Evolutionary conservation across 92 coral and sea anemone genomes (phyloP).

Genomic region (Isaurus tuberculatus): DNA sequence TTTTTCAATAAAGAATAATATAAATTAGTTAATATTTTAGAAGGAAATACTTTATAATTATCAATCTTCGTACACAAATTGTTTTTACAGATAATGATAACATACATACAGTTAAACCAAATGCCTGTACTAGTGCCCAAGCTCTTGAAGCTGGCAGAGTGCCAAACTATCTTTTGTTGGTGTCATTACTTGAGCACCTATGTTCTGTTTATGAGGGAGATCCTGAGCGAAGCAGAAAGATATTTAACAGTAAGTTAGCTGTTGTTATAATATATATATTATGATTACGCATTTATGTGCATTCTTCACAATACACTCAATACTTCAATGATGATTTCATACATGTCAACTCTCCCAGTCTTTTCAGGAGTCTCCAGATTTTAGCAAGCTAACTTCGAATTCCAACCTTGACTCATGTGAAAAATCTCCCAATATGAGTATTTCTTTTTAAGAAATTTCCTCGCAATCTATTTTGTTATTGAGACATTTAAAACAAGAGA

Average conservation of each 20-base stretch:
- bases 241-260: conserved; percentile 81
- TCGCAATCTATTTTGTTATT: no score
- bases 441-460: no score
- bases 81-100: conserved; percentile 65
- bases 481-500: no score
- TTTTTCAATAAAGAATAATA: not conserved
- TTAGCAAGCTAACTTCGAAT: no score
- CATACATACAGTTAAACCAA: conserved; percentile 64
- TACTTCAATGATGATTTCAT: no score
- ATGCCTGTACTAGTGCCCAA: conserved; percentile 71
- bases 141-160: conserved; percentile 89
- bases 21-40: not conserved
- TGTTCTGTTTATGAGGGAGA: conserved; percentile 89
- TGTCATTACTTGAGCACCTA: conserved; percentile 89
- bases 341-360: no score
- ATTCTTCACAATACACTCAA: no score
- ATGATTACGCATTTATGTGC: no score
- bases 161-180: conserved; percentile 90
- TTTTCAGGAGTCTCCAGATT: no score
- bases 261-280: no score
- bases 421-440: no score
- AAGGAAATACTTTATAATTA: not conserved
- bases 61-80: not conserved
- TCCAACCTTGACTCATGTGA: no score
- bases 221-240: conserved; percentile 78